Evolutionary conservation across 2,888 invertebrate genomes (phyloP), one percentile per base, ranked within the genome.

Genomic region (Lycophotia porphyrea): DNA sequence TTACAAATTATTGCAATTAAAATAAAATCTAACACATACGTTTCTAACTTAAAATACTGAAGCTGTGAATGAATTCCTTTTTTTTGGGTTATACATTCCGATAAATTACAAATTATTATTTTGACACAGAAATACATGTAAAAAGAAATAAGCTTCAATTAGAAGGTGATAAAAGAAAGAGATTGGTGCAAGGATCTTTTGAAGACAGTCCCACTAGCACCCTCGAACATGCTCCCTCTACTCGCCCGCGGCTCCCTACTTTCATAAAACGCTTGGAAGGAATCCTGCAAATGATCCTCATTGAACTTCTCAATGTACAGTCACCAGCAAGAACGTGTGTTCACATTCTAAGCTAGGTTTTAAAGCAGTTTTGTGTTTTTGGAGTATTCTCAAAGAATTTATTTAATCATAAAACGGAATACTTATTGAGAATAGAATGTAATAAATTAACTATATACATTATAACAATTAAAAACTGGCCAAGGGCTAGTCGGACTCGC

Each of bases 281-380:
- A 84, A 76, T 76, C 71, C 82, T 81, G 85, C 65, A 83, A 83
- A 83, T 81, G 83, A 83, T 84, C 77, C 42, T 77, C 77, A 76
- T 72, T 68, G 76, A 49, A 66, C 77, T 73, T 24, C 52, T 70
- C 47, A 34, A 24, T 60, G 79, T 76, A 76, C 76, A 60, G 27
- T 79, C 49, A 34, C 1, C 3, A 21, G 13, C 34, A 34, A 15
- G 47, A 34, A 39, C 21, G 11, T 44, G 15, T 75, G 2, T 11
- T 21, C 2, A 1, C 5, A 24, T 27, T 11, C 21, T 5, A 5
- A 21, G 4, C 27, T 4, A 49, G 0, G 31, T 42, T 42, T 24
- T 11, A 15, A 42, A 39, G 27, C 3, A 8, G 24, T 31, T 31
- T 39, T 5, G 5, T 13, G 9, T 52, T 44, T 18, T 44, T 18